Evolutionary conservation across 2,113 vertebrate genomes (phyloP).

Genomic region (Odocoileus virginianus): DNA sequence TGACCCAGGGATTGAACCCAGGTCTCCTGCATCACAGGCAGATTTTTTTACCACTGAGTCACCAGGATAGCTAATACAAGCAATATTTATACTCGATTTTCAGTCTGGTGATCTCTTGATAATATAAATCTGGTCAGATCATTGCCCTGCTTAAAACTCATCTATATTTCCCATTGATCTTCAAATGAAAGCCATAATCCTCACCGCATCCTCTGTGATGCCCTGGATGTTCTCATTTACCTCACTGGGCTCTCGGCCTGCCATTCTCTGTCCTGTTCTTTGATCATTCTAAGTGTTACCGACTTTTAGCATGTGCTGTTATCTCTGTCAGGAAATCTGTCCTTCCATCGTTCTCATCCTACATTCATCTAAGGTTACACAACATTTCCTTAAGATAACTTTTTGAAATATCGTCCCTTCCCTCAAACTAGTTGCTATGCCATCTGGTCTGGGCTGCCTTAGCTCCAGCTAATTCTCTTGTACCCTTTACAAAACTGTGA

Average conservation of each 20-base stretch:
- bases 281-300: not conserved
- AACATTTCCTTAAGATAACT: not conserved
- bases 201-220: fast-evolving
- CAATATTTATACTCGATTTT: not conserved
- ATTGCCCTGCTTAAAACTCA: not conserved
- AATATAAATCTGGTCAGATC: not conserved
- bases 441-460: not conserved
- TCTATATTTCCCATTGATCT: not conserved
- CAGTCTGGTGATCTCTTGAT: not conserved
- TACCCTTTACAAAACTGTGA: not conserved
- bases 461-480: not conserved
- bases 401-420: not conserved
- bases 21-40: not conserved
- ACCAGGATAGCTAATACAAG: not conserved
- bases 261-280: not conserved
- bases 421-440: fast-evolving
- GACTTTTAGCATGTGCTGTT: not conserved
- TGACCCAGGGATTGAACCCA: not conserved
- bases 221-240: not conserved
- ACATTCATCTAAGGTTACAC: not conserved
- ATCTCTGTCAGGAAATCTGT: not conserved
- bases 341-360: not conserved
- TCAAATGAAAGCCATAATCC: not conserved
- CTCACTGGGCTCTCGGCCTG: not conserved
- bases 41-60: not conserved